Conservation (phyloP, 2,888 invertebrate genomes). For the Hemicrepidius hirtus region DNA sequence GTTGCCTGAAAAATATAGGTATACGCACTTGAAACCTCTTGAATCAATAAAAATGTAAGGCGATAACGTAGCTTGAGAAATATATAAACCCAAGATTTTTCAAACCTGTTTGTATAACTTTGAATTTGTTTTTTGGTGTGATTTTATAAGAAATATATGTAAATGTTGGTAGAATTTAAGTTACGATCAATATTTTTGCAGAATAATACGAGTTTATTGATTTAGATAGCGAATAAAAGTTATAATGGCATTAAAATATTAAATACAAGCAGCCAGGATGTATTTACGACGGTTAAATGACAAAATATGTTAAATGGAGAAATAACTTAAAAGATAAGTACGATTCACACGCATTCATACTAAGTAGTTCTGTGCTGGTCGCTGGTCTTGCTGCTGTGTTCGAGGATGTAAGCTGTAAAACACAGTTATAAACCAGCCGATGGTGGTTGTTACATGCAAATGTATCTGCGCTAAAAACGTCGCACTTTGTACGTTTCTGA, state of each 20-base stretch:
- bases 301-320: constrained; percentile 39
- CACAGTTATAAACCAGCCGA: constrained; percentile 37
- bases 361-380: constrained; percentile 27
- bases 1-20: too few species aligned
- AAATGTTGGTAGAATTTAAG: constrained; percentile 8
- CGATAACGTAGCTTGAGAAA: not conserved
- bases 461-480: constrained; percentile 27
- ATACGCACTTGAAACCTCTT: too few species aligned
- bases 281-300: constrained; percentile 38
- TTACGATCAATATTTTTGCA: constrained; percentile 38
- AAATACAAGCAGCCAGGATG: constrained; percentile 33
- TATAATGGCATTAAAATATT: constrained; percentile 41
- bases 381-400: constrained; percentile 21
- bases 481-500: constrained; percentile 19
- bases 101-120: too few species aligned
- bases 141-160: constrained; percentile 31
- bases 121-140: not conserved
- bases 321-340: constrained; percentile 36
- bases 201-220: constrained; percentile 39
- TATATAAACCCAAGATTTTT: too few species aligned
- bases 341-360: constrained; percentile 24
- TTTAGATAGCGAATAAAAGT: constrained; percentile 46
- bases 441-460: constrained; percentile 39
- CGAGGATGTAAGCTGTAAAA: constrained; percentile 37
- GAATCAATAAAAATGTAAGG: too few species aligned